Evolutionary conservation across 2,888 invertebrate genomes (phyloP), one percentile per base, ranked within the genome.

Genomic region (Trachelus troglodyta): DNA sequence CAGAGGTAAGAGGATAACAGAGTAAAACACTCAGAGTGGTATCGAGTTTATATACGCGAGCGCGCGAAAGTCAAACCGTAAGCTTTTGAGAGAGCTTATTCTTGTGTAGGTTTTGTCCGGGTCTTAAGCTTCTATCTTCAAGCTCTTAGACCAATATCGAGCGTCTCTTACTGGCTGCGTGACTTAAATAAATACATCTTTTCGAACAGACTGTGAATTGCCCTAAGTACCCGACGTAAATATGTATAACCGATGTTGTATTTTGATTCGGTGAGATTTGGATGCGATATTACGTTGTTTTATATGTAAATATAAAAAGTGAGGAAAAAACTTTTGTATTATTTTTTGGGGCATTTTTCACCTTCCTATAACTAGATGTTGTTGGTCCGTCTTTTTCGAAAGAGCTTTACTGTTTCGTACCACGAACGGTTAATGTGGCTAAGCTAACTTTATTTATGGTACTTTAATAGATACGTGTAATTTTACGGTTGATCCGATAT

Each of bases 1-100:
- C 15, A 15, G 33, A 75, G 80, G 81, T 86, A 85, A 86, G 83
- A 83, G 85, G 83, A 87, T 87, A 85, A 87, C 85, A 84, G 85
- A 82, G 82, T 86, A 86, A 87, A 86, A 87, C 83, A 85, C 86
- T 86, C 84, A 84, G 81, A 76, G 80, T 74, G 30, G 74, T 35
- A 35, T 74, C n/a, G 74, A 76, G 76, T 79, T 82, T 81, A 79
- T 82, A 81, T 77, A 80, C 74, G 33, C 69, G 76, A 78, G 75
- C 79, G 82, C 78, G 78, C 73, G 82, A 79, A 83, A 83, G 80
- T 83, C 82, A 84, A 86, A 84, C 82, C 81, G 81, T 83, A 82
- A 83, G 82, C 83, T 83, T 82, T 82, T 79, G 79, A 37, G 33
- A 78, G 74, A 75, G 78, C 78, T 78, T 80, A 76, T 76, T 74